Base-by-base conservation (phyloP, 35 echinoderm and acorn worm species). In the Patiria miniata region DNA sequence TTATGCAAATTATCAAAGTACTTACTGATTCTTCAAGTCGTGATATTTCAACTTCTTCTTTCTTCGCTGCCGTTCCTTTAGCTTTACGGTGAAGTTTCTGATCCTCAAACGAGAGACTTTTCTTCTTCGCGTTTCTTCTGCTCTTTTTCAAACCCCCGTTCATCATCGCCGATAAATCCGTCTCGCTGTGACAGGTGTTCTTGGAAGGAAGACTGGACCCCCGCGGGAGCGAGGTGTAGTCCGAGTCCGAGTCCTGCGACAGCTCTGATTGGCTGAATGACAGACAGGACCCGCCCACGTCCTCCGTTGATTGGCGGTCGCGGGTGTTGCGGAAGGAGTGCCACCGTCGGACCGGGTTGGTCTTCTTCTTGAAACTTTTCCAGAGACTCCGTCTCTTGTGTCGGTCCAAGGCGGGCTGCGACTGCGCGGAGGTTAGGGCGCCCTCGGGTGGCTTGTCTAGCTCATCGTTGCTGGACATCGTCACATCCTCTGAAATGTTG, bases 291-390 rank as follows among this genome's bases (percentile, higher is more conserved):
- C 56, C 29, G 44, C 77, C 55, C 14, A 55, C 78, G 14, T 79
- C 87, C 2, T 79, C 76, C 28, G 65, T 28, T 2, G 57, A 23
- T n/a, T 69, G 52, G 0, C 79, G 29, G 10, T 81, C 37, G 16
- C 56, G 36, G 42, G 4, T 47, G 36, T 68, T 89, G 78, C 79
- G 87, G 19, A 81, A 30, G 6, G 87, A 65, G 26, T 80, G 23
- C 50, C 80, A 81, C 32, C 81, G 78, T 2, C 79, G 78, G 39
- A 89, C 40, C 18, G 87, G 87, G 78, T 89, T 88, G 51, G 86
- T 89, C 81, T 89, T 89, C 34, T 89, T 79, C 79, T 89, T 89
- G 36, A 89, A 79, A 28, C 53, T 79, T n/a, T 80, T 89, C 87
- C 87, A 89, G 30, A 89, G 78, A 15, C 87, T 79, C 10, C 78